Percentiles rank a stretch among this genome's conserved stretches.
phyloP scores from a whole-genome alignment of 64 coral and sea anemone species.

The Platygyra sinensis region DNA sequence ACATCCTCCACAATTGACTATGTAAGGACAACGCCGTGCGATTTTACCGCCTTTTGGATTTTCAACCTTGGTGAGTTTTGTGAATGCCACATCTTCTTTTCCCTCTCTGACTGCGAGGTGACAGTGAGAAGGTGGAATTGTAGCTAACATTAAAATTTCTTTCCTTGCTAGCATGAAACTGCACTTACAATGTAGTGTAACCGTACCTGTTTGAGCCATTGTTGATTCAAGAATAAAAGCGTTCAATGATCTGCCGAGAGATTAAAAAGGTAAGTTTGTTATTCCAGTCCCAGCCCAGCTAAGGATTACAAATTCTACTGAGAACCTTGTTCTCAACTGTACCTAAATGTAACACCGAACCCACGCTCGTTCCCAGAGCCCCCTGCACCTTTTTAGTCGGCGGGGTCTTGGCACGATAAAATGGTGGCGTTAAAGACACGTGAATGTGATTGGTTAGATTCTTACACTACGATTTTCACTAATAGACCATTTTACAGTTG shows the following conservation, averaged over 20 bases:
- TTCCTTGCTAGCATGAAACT: constrained; percentile 20
- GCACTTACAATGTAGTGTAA: constrained; percentile 39
- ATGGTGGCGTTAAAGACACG: too few relatives aligned
- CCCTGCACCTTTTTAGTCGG: too few relatives aligned
- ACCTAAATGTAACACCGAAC: too few relatives aligned
- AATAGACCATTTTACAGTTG: too few relatives aligned
- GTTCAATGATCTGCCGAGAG: neutral
- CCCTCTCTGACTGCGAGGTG: constrained; percentile 59
- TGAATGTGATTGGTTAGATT: too few relatives aligned
- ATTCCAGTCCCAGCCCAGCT: too few relatives aligned
- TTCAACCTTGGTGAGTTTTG: constrained; percentile 40
- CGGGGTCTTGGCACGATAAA: too few relatives aligned
- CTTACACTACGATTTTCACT: too few relatives aligned
- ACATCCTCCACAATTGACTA: constrained; percentile 55
- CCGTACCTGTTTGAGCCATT: neutral
- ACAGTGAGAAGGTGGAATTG: constrained; percentile 44
- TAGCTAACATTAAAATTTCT: constrained; percentile 49
- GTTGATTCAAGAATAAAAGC: neutral
- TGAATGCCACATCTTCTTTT: constrained; percentile 7
- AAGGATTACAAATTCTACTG: too few relatives aligned
- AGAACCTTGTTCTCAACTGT: too few relatives aligned
- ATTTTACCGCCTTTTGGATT: constrained; percentile 40
- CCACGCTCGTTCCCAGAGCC: too few relatives aligned
- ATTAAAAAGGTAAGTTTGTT: neutral
- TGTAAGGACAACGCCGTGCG: constrained; percentile 47